Evolutionary conservation across 2,113 vertebrate genomes (phyloP), one percentile per base, ranked within the genome.

Genomic region (Sapayoa aenigma): DNA sequence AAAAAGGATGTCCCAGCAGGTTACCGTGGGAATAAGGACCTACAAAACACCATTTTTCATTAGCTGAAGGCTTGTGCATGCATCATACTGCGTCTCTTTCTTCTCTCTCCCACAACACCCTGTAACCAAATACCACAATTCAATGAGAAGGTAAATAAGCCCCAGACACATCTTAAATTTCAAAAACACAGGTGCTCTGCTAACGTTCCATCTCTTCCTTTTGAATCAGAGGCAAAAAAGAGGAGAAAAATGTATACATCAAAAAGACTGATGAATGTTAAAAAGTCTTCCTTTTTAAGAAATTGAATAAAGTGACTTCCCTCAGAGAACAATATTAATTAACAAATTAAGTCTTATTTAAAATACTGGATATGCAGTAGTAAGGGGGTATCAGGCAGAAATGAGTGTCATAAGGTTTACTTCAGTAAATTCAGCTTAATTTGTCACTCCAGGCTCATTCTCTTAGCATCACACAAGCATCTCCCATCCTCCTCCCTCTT

Each of bases 121-220:
- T 81, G 89, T 84, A 95, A 93, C 89, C 86, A 94, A 94, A 95
- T 52, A 87, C 83, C 86, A 89, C 93, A 93, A 93, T 58, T 92
- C 87, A 84, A 73, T 69, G 87, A 91, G 77, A 87, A 60, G 84
- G 77, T 89, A 94, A 93, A 91, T 53, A 95, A 91, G 69, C 69
- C 84, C 88, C 80, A 75, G 73, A 96, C n/a, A 75, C 44, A 76
- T 87, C 81, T 75, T 78, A 76, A 75, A 94, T 84, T 96, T 95
- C 81, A 93, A 92, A 94, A 88, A 65, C 52, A 68, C 86, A 88
- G 68, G 69, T 89, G 76, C 46, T 86, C 37, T 69, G 56, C 9
- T 75, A 93, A 81, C 56, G 67, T 84, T 76, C 41, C 28, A 72
- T 46, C 60, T 72, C 76, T 74, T 93, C 46, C 33, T 60, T 68